Conservation (phyloP, 1,140 invertebrate genomes). For the Drosophila persimilis region DNA sequence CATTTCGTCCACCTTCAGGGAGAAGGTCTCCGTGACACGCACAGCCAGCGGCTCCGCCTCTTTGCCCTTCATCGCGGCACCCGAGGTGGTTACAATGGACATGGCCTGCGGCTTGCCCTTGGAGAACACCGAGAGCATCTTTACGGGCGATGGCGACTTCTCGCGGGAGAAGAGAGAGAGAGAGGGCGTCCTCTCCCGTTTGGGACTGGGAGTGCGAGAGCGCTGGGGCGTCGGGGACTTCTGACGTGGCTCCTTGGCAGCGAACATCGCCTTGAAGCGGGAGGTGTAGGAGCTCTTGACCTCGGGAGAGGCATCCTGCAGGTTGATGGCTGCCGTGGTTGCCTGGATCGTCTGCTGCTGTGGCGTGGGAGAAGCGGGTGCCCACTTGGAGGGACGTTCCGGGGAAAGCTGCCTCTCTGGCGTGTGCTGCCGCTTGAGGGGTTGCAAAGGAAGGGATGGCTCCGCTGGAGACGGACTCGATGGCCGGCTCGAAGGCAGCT, state of each 20-base stretch:
- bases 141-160: constrained; percentile 65
- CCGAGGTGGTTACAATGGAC: constrained; percentile 53
- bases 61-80: constrained; percentile 57
- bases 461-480: constrained; percentile 36
- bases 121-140: constrained; percentile 59
- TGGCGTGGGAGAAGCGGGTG: constrained; percentile 3
- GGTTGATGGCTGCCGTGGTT: constrained; percentile 17
- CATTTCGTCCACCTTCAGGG: constrained; percentile 80
- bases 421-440: constrained; percentile 71
- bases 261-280: constrained; percentile 73
- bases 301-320: constrained; percentile 56
- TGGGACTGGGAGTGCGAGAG: constrained; percentile 48
- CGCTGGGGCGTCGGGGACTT: constrained; percentile 55
- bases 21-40: constrained; percentile 76
- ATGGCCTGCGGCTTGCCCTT: constrained; percentile 57
- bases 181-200: constrained; percentile 24
- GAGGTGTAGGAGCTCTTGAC: constrained; percentile 68
- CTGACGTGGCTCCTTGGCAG: constrained; percentile 46
- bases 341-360: neutral
- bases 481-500: constrained; percentile 56
- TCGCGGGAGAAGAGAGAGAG: constrained; percentile 34
- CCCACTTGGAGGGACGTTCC: constrained; percentile 46
- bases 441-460: constrained; percentile 6
- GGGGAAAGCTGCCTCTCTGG: constrained; percentile 65
- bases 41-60: constrained; percentile 68